Conservation (phyloP, 2,888 invertebrate genomes). For the Caenorhabditis doughertyi region DNA sequence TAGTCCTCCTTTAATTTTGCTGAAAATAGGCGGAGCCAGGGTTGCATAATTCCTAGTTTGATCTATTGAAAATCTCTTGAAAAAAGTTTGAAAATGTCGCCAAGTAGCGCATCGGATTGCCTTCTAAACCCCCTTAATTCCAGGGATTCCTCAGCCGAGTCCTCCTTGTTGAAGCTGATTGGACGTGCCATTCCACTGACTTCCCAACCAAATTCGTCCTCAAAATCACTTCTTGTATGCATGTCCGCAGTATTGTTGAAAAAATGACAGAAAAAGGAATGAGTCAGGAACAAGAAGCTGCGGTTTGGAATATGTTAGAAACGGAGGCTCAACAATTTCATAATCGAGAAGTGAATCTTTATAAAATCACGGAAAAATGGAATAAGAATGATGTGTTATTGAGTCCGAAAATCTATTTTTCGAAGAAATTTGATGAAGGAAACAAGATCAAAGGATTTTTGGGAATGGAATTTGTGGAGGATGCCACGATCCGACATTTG, state of each 20-base stretch:
- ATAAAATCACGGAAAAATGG: constrained; percentile 45
- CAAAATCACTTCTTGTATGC: constrained; percentile 53
- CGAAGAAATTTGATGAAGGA: constrained; percentile 41
- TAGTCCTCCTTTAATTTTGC: no score
- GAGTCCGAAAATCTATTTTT: constrained; percentile 54
- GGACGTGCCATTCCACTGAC: constrained; percentile 39
- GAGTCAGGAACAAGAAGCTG: constrained; percentile 33
- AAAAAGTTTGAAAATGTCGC: background rate
- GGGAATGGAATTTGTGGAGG: constrained; percentile 58
- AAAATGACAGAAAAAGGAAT: constrained; percentile 50
- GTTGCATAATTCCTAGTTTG: no score
- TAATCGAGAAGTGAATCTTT: constrained; percentile 61
- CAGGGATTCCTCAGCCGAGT: constrained; percentile 65
- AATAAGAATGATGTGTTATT: constrained; percentile 34
- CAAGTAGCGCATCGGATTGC: no score
- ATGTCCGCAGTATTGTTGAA: constrained; percentile 34
- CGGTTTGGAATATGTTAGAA: constrained; percentile 47
- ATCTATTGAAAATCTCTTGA: no score
- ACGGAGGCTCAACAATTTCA: constrained; percentile 46
- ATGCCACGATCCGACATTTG: constrained; percentile 47
- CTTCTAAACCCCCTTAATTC: no score
- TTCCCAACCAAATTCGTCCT: constrained; percentile 54
- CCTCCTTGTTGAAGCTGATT: constrained; percentile 54
- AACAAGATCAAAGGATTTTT: constrained; percentile 56
- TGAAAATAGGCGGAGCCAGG: no score